Percentiles rank a stretch among this genome's conserved stretches.
Conservation (phyloP, 1,140 invertebrate species). For the Leptestheria dahalacensis region DNA sequence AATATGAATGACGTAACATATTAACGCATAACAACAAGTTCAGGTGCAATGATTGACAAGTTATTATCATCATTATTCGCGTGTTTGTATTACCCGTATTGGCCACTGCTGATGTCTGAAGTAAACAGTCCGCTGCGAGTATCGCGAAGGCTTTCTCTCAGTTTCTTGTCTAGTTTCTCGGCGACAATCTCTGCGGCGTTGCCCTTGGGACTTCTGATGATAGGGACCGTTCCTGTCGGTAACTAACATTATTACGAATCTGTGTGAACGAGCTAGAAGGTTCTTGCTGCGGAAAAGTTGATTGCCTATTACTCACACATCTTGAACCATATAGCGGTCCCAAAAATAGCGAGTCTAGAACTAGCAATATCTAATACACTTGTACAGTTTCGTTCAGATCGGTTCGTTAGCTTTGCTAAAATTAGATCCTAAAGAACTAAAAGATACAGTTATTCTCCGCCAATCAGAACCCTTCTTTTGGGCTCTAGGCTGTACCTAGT, state of each 20-base stretch:
- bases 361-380: slow-evolving; percentile 14
- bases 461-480: too few species aligned
- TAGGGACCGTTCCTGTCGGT: slow-evolving; percentile 66
- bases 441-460: too few species aligned
- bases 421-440: too few species aligned
- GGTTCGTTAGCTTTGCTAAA: too few species aligned
- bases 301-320: too few species aligned
- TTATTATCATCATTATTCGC: too few species aligned
- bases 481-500: too few species aligned
- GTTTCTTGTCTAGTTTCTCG: slow-evolving; percentile 91
- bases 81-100: neutral
- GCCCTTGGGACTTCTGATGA: slow-evolving; percentile 85
- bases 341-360: too few species aligned
- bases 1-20: neutral
- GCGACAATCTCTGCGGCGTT: slow-evolving; percentile 98
- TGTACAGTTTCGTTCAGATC: neutral
- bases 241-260: neutral
- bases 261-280: neutral
- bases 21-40: neutral
- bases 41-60: too few species aligned
- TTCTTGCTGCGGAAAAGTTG: too few species aligned
- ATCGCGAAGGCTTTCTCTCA: slow-evolving; percentile 91
- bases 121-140: slow-evolving; percentile 91
- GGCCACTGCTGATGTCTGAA: slow-evolving; percentile 52
- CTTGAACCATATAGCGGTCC: slow-evolving; percentile 4